Conservation (phyloP, 2,797 vertebrate genomes). For the Morelia viridis region DNA sequence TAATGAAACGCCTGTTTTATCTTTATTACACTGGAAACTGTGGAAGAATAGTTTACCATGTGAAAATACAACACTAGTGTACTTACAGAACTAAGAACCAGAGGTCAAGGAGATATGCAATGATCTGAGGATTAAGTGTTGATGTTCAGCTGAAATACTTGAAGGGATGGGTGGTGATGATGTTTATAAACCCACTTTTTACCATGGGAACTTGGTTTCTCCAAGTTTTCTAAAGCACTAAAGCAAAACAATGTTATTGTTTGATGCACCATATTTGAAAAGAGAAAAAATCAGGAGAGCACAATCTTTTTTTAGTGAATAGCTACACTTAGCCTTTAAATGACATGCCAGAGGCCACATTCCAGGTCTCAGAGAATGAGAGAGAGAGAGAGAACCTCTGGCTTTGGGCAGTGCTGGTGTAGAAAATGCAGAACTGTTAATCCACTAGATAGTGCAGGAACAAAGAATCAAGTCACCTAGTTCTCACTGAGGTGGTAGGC, state of each 20-base stretch:
- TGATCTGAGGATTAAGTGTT: constrained; percentile 33
- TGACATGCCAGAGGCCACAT: not conserved
- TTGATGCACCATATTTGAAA: not conserved
- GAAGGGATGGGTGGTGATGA: not conserved
- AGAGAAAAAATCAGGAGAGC: not conserved
- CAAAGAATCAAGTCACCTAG: not conserved
- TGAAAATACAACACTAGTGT: constrained; percentile 30
- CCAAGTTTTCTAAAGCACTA: constrained; percentile 1
- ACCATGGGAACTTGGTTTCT: constrained; percentile 15
- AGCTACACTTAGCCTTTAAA: not conserved
- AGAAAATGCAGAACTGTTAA: not conserved
- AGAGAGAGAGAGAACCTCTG: not conserved
- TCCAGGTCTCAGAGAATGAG: not conserved
- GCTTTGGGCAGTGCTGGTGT: not conserved
- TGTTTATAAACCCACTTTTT: constrained; percentile 24
- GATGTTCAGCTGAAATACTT: constrained; percentile 35
- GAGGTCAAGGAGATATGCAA: constrained; percentile 44
- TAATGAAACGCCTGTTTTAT: constrained; percentile 42
- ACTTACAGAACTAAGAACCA: constrained; percentile 10
- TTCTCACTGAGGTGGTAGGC: not conserved
- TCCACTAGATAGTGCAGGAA: not conserved
- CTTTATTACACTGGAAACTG: constrained; percentile 27
- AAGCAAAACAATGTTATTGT: not conserved
- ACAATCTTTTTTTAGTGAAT: not conserved
- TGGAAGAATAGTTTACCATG: constrained; percentile 36